Percentiles rank a stretch among this genome's conserved stretches.
Evolutionary conservation across 2,113 vertebrate species (phyloP).

Genomic region (Pithys albifrons): DNA sequence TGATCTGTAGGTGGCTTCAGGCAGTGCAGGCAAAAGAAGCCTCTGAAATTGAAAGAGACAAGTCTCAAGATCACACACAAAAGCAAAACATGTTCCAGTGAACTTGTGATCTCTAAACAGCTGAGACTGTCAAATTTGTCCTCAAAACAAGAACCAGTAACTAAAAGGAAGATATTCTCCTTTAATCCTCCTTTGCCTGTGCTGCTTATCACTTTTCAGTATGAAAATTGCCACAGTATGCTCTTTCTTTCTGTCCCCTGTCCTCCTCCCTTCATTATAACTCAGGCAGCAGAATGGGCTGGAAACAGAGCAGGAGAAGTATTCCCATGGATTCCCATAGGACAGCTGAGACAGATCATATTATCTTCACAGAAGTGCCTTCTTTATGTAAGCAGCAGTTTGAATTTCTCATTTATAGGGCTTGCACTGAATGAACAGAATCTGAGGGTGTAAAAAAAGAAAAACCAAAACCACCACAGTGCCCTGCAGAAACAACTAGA

Average conservation of each 20-base stretch:
- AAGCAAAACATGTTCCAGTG: constrained; percentile 39
- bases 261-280: neutral
- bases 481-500: neutral
- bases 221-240: neutral
- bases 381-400: neutral
- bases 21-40: constrained; percentile 6
- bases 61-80: constrained; percentile 38
- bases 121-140: constrained; percentile 34
- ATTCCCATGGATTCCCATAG: neutral
- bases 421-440: neutral
- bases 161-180: neutral
- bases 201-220: neutral
- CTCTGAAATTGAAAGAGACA: constrained; percentile 39
- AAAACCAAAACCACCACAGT: neutral
- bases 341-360: neutral
- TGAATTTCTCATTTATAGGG: neutral
- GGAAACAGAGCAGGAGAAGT: neutral
- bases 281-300: neutral
- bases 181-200: constrained; percentile 26
- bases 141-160: constrained; percentile 29
- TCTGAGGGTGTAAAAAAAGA: rapidly evolving
- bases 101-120: constrained; percentile 40
- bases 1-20: neutral
- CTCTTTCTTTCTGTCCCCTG: neutral
- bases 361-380: neutral